Conservation (phyloP, 1,140 invertebrate species). For the Cheumatopsyche charites region DNA sequence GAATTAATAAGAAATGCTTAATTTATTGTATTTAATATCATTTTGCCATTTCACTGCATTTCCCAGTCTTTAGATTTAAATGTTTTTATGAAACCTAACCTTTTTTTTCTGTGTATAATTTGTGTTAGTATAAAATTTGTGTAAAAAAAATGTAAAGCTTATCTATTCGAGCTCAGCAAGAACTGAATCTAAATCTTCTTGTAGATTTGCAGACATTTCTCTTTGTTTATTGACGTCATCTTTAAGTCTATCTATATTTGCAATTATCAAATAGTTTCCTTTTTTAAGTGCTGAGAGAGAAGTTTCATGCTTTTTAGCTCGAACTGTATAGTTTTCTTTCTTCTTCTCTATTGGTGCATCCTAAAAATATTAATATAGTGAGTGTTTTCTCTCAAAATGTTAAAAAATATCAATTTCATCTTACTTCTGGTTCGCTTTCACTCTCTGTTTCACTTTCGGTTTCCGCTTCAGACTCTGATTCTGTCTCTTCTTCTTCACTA, state of each 20-base stretch:
- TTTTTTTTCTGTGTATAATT: too few relatives aligned
- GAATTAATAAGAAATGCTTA: too few relatives aligned
- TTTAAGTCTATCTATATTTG: slow-evolving; percentile 83
- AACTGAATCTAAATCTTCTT: slow-evolving; percentile 83
- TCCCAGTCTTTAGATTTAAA: too few relatives aligned
- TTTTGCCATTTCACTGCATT: too few relatives aligned
- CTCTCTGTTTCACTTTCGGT: slow-evolving; percentile 69
- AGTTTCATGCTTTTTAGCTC: slow-evolving; percentile 75
- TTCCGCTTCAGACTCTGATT: slow-evolving; percentile 65
- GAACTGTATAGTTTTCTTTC: slow-evolving; percentile 67
- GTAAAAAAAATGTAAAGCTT: background rate
- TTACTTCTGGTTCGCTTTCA: slow-evolving; percentile 68
- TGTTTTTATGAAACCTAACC: too few relatives aligned
- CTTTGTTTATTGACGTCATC: slow-evolving; percentile 83
- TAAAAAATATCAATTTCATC: slow-evolving; percentile 21
- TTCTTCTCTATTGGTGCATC: slow-evolving; percentile 68
- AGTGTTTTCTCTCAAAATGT: slow-evolving; percentile 1
- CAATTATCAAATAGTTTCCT: slow-evolving; percentile 83
- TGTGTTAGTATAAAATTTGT: too few relatives aligned
- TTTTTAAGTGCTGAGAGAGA: slow-evolving; percentile 80
- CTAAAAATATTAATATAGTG: slow-evolving; percentile 58
- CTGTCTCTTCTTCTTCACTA: slow-evolving; percentile 67
- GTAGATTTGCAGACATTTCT: slow-evolving; percentile 74
- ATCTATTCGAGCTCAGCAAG: slow-evolving; percentile 69
- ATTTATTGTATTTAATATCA: too few relatives aligned